Base-by-base conservation (phyloP, 2,113 vertebrate species). In the Panthera leo region DNA sequence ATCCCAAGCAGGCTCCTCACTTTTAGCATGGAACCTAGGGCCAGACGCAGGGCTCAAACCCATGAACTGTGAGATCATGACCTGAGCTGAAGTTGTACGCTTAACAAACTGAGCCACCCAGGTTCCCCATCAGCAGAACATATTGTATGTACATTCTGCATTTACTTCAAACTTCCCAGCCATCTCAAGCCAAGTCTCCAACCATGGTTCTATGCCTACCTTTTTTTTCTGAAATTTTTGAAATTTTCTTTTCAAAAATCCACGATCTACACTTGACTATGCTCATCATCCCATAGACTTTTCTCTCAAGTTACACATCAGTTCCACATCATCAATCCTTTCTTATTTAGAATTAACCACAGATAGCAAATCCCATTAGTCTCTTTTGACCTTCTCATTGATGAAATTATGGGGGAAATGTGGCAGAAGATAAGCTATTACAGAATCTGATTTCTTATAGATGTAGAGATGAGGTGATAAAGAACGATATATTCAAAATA, bases 271-370 rank as follows among this genome's bases (percentile, higher is more conserved):
- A 53, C 36, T 68, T 78, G 45, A 73, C 39, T 92, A 61, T 65
- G 16, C 16, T 68, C 83, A 80, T 29, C 63, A 51, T 78, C 31
- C 61, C n/a, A 36, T 13, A 58, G 85, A 78, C 10, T 18, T 92
- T 92, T 65, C 53, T 31, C 68, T 94, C 75, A 79, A 93, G 31
- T 14, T 87, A 8, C 53, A 80, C 58, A 51, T 73, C 29, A 84
- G n/a, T 85, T 97, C 53, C 39, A 75, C 76, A 85, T 84, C 82
- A 91, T 70, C 94, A 75, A 93, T 94, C 85, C 34, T 68, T 95
- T 88, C 89, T 87, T 88, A 65, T 68, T 91, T 93, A 78, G 53
- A 98, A 94, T 87, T 94, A 95, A 87, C 27, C n/a, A 93, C 68
- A 93, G 67, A 39, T 67, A 34, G 45, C 65, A 92, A 87, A 94